These are phyloP conservation scores for Brachyhypopomus occidentalis DNA, from an alignment of 2,113 vertebrate species.

Conservation along the genomic window DNA sequence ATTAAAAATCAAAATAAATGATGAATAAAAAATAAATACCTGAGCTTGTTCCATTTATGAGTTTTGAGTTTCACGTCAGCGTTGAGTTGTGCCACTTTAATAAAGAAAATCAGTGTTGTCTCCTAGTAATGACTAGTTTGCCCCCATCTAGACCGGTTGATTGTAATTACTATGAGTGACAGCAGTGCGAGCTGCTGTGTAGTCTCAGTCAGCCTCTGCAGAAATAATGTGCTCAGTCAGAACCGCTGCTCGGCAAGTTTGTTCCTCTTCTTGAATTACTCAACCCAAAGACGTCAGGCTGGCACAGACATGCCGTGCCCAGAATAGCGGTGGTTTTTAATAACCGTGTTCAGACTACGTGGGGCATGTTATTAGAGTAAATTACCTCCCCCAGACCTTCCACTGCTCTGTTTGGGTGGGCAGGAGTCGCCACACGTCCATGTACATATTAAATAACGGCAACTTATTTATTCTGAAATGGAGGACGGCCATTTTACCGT, in stretches of 20 bases:
- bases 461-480: slow-evolving; percentile 69
- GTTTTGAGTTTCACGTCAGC: too few species aligned
- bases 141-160: background rate
- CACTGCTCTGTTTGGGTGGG: slow-evolving; percentile 63
- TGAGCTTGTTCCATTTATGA: too few species aligned
- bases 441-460: slow-evolving; percentile 53
- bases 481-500: slow-evolving; percentile 61
- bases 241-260: slow-evolving; percentile 24
- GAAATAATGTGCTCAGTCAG: slow-evolving; percentile 40
- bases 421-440: slow-evolving; percentile 69
- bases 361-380: slow-evolving; percentile 68
- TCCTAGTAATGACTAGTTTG: background rate
- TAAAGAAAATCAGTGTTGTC: background rate
- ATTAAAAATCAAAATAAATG: too few species aligned
- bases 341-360: slow-evolving; percentile 63
- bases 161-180: slow-evolving; percentile 1
- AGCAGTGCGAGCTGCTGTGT: background rate
- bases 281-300: slow-evolving; percentile 35
- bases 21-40: too few species aligned
- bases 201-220: slow-evolving; percentile 2
- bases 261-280: slow-evolving; percentile 37
- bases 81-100: background rate
- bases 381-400: slow-evolving; percentile 62
- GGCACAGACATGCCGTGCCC: slow-evolving; percentile 45
- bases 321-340: slow-evolving; percentile 67